Base-by-base conservation (phyloP, 2,888 invertebrate species). In the Chaetogeoica ovagalla region DNA sequence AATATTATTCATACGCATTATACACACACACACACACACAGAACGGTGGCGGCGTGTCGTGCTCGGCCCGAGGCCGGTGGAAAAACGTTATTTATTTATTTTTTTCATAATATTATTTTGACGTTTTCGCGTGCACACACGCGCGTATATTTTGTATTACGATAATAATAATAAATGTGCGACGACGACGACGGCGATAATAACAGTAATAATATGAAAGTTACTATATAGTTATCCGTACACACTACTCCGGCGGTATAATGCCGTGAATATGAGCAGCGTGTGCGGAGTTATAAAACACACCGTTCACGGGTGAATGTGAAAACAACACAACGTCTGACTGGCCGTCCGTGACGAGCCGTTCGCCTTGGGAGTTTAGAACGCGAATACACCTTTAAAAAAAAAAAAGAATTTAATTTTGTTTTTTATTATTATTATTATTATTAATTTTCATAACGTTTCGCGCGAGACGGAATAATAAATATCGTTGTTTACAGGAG, bases 241-340 rank as follows among this genome's bases (percentile, higher is more conserved):
- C n/a, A n/a, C 52, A 1, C 52, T 15, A 2, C 30, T 30, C 30
- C 52, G 52, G 43, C 43, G 52, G 52, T 52, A 52, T 30, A 30
- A 4, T 30, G 30, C 30, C 30, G 30, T 30, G 30, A 30, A 30
- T 30, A 55, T 55, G 55, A 19, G 55, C 55, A 13, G 21, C 43
- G 21, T 21, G 13, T 13, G 7, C 66, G 43, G 55, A 30, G 55
- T 17, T 57, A 55, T 70, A 70, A 55, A 70, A 48, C 48, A 15
- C 69, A 23, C 55, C 19, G 55, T 17, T 19, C 21, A 23, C 55
- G 7, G 37, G 71, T 71, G 71, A 71, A 71, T 71, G 59, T 71
- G 71, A 71, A 59, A 71, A 71, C 39, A 71, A 71, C 39, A 70
- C 57, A 37, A 70, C 71, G 57, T 57, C 70, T 30, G n/a, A 30